Evolutionary conservation across 2,888 invertebrate species (phyloP).

Genomic region (Drosophila anomalata): DNA sequence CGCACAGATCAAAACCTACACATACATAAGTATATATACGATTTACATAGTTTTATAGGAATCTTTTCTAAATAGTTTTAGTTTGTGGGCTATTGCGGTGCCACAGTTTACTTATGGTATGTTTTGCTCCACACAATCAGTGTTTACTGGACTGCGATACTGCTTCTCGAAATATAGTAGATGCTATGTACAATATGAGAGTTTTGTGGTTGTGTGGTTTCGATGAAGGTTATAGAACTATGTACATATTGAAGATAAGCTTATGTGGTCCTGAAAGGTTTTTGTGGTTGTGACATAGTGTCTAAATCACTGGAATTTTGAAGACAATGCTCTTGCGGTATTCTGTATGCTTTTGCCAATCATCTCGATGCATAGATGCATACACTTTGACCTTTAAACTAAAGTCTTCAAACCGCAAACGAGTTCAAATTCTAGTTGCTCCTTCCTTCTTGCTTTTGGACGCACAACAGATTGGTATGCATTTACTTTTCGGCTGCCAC

Average conservation of each 20-base stretch:
- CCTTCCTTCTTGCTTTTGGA: not conserved
- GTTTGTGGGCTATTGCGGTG: conserved; percentile 50
- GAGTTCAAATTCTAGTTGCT: not conserved
- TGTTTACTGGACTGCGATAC: conserved; percentile 55
- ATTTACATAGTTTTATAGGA: conserved; percentile 68
- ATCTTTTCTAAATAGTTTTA: conserved; percentile 66
- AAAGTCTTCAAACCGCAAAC: not conserved
- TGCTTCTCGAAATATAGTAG: conserved; percentile 52
- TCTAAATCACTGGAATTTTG: not conserved
- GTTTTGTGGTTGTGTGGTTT: conserved; percentile 41
- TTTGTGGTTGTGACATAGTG: not conserved
- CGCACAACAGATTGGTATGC: conserved; percentile 30
- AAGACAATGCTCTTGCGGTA: conserved; percentile 1
- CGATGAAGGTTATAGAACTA: conserved; percentile 34
- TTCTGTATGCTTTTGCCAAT: not conserved
- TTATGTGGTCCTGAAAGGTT: conserved; percentile 18
- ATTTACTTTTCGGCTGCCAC: conserved; percentile 60
- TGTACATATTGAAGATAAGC: conserved; percentile 53
- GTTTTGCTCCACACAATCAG: conserved; percentile 33
- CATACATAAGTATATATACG: conserved; percentile 34
- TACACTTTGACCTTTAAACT: conserved; percentile 2
- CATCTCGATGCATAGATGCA: too few relatives aligned
- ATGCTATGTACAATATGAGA: conserved; percentile 60
- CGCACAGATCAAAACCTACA: conserved; percentile 43
- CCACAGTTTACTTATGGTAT: conserved; percentile 70